Evolutionary conservation across 2,797 vertebrate genomes (phyloP), one percentile per base, ranked within the genome.

Genomic region (Spinibarbus caldwelli): DNA sequence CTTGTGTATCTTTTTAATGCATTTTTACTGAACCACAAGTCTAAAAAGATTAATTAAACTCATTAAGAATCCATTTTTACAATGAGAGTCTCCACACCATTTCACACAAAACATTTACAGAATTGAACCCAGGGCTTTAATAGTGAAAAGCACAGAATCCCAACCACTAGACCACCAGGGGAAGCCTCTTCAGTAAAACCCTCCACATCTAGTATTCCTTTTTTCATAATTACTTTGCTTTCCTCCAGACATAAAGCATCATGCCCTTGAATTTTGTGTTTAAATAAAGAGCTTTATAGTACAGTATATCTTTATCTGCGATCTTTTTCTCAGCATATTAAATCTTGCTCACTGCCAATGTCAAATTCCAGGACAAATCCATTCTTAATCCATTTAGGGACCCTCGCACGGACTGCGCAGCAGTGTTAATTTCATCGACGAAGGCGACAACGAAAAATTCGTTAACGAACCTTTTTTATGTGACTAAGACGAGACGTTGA

Each of bases 361-460:
- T 76, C 82, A 76, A 66, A 76, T 57, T 84, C 64, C 59, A 54
- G 47, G 47, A 84, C 77, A 83, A 57, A 54, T 78, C 34, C 73
- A 67, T 83, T 76, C 57, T 66, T 84, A 84, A 78, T 84, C 34
- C 36, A 70, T 84, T 78, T 78, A 84, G 62, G 47, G 73, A 78
- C 82, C 4, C 11, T 57, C 7, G 1, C 59, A 68, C 9, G 15
- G 29, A 68, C 71, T 26, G 43, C 19, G 23, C n/a, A n/a, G n/a
- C n/a, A n/a, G n/a, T n/a, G n/a, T n/a, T n/a, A n/a, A n/a, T n/a
- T n/a, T n/a, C n/a, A n/a, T n/a, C n/a, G n/a, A n/a, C n/a, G n/a
- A n/a, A n/a, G n/a, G n/a, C n/a, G n/a, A n/a, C n/a, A n/a, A n/a
- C n/a, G n/a, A n/a, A n/a, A n/a, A n/a, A n/a, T n/a, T n/a, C n/a